These are phyloP conservation scores for Proterorhinus semilunaris DNA, from an alignment of 2,113 vertebrate species.

Conservation along the genomic window DNA sequence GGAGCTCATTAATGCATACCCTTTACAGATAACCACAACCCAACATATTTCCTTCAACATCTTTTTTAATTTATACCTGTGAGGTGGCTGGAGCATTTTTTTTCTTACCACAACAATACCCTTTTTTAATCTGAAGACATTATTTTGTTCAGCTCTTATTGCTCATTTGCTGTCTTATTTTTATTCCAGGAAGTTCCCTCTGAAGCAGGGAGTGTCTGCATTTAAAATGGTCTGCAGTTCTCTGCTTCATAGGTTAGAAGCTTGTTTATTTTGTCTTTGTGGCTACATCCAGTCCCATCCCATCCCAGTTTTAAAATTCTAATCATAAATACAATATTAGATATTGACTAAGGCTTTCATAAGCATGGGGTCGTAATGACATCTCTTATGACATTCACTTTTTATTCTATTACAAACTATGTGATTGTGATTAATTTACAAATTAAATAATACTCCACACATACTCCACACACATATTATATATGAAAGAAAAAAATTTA, in stretches of 20 bases:
- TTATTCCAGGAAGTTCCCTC: slow-evolving; percentile 99
- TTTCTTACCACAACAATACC: slow-evolving; percentile 45
- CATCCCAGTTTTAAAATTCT: slow-evolving; percentile 8
- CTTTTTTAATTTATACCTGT: slow-evolving; percentile 45
- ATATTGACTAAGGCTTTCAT: not conserved
- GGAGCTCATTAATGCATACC: not conserved
- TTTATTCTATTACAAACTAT: not conserved
- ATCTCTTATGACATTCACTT: not conserved
- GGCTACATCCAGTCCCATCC: slow-evolving; percentile 98
- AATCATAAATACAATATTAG: not conserved
- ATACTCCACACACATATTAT: not conserved
- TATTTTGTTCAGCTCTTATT: slow-evolving; percentile 95
- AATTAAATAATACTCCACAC: not conserved
- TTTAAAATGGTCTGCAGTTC: slow-evolving; percentile 99
- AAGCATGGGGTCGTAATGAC: not conserved
- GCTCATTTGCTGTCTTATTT: slow-evolving; percentile 93
- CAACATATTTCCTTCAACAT: slow-evolving; percentile 41
- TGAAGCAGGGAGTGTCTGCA: slow-evolving; percentile 99
- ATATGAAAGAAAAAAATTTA: too few species aligned
- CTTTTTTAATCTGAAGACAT: slow-evolving; percentile 61
- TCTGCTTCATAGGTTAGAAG: slow-evolving; percentile 99
- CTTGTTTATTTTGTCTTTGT: slow-evolving; percentile 99
- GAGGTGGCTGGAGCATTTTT: slow-evolving; percentile 61
- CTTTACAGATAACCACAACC: slow-evolving; percentile 34
- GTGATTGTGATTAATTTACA: not conserved